phyloP scores from a whole-genome alignment of 2,113 vertebrate genomes.

The Emydocephalus ijimae region DNA sequence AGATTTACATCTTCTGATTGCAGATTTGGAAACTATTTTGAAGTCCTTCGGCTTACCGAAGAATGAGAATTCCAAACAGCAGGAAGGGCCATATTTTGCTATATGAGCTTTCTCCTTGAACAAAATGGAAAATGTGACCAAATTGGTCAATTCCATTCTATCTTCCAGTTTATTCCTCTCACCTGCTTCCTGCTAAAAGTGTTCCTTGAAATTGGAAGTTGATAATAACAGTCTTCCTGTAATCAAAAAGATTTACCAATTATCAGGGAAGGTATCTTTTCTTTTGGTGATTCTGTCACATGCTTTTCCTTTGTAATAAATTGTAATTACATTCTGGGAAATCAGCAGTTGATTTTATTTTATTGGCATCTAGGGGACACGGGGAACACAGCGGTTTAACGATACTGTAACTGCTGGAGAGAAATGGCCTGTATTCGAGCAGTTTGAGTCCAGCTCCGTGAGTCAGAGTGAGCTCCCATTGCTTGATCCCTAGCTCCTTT shows the following conservation, averaged over 20 bases:
- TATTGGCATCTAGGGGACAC: too few species aligned
- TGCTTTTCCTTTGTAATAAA: not conserved
- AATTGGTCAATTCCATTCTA: not conserved
- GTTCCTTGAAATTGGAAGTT: not conserved
- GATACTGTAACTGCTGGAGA: too few species aligned
- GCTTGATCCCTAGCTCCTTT: too few species aligned
- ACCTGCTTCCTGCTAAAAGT: not conserved
- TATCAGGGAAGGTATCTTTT: not conserved
- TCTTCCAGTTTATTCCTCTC: not conserved
- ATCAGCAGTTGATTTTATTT: too few species aligned
- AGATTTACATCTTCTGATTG: not conserved
- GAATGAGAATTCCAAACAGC: not conserved
- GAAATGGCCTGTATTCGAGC: too few species aligned
- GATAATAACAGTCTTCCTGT: too few species aligned
- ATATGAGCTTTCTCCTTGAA: not conserved
- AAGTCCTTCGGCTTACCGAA: not conserved
- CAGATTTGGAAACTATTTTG: not conserved
- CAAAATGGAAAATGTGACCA: not conserved
- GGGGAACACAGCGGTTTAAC: too few species aligned
- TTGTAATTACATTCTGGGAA: too few species aligned
- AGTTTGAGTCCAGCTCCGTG: too few species aligned
- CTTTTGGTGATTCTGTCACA: not conserved
- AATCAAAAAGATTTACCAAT: not conserved
- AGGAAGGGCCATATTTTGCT: not conserved
- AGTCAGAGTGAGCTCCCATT: too few species aligned